Evolutionary conservation across 2,797 vertebrate species (phyloP), one percentile per base, ranked within the genome.

Genomic region (Tauraco hartlaubi): DNA sequence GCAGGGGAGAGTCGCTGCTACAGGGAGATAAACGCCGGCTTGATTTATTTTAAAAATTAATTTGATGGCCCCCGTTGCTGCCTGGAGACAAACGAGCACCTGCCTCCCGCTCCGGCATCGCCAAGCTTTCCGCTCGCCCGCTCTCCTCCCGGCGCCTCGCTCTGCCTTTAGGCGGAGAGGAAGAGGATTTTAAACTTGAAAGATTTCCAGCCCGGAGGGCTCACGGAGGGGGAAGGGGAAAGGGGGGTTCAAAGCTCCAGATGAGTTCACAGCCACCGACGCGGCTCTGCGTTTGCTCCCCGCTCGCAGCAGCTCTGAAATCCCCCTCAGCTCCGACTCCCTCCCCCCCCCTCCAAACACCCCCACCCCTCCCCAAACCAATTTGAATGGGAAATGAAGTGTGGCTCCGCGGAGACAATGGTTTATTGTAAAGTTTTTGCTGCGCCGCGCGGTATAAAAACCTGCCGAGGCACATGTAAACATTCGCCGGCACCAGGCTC

Each of bases 321-420:
- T 39, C 66, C 92, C 90, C 82, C 67, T 76, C n/a, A 33, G 81
- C 88, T 71, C 63, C 67, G 20, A 73, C 74, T 35, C n/a, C n/a
- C n/a, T n/a, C n/a, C 77, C 26, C 33, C 78, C 37, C 59, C 54
- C 39, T 12, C 39, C 39, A 39, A 39, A 3, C 55, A 12, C 20
- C 73, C 59, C 67, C 16, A 58, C 61, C 81, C 69, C 85, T 92
- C 89, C 82, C 75, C 94, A 48, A 72, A 63, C 35, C 85, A 71
- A 94, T 94, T 28, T 91, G 95, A 92, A 84, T 89, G 44, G 95
- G 90, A 91, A 96, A 92, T 84, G 90, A 84, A 95, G 89, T 77
- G 90, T 77, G 73, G 90, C 91, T 88, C 71, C 5, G n/a, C 1
- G n/a, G 63, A 91, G 91, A 94, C 94, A 96, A 94, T 94, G 92